Evolutionary conservation across 2,888 invertebrate species (phyloP).

Genomic region (Priapulus caudatus): DNA sequence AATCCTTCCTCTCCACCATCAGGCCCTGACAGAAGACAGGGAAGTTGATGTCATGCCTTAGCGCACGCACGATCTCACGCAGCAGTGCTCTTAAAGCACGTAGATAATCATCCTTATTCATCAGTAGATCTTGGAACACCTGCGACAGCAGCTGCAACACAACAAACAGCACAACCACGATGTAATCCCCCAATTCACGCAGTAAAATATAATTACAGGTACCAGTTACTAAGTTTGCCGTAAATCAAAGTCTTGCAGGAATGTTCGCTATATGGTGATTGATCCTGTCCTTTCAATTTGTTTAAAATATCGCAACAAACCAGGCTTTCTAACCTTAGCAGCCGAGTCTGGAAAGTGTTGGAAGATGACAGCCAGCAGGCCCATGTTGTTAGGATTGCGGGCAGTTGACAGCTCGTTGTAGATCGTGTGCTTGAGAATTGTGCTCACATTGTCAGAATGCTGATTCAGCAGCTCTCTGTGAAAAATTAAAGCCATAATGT

Average conservation of each 20-base stretch:
- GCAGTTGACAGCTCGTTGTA: conserved; percentile 81
- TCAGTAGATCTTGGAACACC: conserved; percentile 59
- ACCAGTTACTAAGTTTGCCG: no score
- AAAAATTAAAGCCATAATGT: conserved; percentile 16
- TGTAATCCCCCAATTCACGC: no score
- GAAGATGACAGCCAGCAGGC: conserved; percentile 75
- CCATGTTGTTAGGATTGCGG: conserved; percentile 88
- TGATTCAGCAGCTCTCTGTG: conserved; percentile 71
- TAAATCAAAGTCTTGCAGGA: no score
- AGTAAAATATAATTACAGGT: no score
- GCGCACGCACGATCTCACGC: conserved; percentile 72
- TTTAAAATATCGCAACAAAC: no score
- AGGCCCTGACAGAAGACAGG: conserved; percentile 64
- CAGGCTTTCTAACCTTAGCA: no score
- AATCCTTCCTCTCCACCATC: conserved; percentile 44
- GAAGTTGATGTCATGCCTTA: conserved; percentile 67
- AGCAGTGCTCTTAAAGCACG: conserved; percentile 70
- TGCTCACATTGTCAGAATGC: conserved; percentile 68
- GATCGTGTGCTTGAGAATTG: conserved; percentile 76
- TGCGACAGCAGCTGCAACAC: conserved; percentile 37
- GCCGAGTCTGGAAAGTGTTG: conserved; percentile 68
- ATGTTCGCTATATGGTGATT: no score
- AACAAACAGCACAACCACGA: conserved; percentile 6
- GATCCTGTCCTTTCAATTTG: no score
- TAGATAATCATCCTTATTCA: conserved; percentile 78